Evolutionary conservation across 2,797 vertebrate species (phyloP).

Genomic region (Spheniscus humboldti): DNA sequence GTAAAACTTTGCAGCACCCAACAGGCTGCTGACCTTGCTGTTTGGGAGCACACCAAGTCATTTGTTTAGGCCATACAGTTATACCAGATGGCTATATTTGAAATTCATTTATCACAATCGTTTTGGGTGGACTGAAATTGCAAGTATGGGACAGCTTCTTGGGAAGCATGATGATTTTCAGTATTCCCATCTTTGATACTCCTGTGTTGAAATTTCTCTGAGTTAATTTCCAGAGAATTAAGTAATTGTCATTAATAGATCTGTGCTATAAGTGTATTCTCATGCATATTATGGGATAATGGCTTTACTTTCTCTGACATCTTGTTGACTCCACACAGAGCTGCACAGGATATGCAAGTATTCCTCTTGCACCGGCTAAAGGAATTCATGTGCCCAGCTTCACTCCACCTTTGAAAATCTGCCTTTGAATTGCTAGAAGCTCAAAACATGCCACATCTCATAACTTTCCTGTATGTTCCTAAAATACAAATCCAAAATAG

Average conservation of each 20-base stretch:
- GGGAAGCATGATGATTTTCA: not conserved
- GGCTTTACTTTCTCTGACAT: not conserved
- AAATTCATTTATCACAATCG: not conserved
- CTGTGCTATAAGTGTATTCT: not conserved
- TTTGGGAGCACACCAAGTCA: not conserved
- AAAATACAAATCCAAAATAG: not conserved
- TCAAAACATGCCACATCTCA: not conserved
- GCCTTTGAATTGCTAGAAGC: not conserved
- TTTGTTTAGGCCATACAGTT: not conserved
- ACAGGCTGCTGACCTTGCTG: not conserved
- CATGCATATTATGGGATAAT: not conserved
- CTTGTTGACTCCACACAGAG: not conserved
- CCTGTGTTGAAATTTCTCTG: not conserved
- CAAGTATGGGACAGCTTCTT: not conserved
- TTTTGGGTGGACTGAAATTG: not conserved
- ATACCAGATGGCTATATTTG: constrained; percentile 1
- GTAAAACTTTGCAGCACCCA: not conserved
- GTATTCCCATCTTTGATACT: not conserved
- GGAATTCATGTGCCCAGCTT: not conserved
- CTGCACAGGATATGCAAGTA: not conserved
- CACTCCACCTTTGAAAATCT: not conserved
- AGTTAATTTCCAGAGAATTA: not conserved
- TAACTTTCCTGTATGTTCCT: not conserved
- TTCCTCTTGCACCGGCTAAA: not conserved
- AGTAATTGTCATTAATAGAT: not conserved